Percentiles rank a stretch among this genome's conserved stretches.
Evolutionary conservation across 2,113 vertebrate species (phyloP).

Genomic region (Osmerus eperlanus): DNA sequence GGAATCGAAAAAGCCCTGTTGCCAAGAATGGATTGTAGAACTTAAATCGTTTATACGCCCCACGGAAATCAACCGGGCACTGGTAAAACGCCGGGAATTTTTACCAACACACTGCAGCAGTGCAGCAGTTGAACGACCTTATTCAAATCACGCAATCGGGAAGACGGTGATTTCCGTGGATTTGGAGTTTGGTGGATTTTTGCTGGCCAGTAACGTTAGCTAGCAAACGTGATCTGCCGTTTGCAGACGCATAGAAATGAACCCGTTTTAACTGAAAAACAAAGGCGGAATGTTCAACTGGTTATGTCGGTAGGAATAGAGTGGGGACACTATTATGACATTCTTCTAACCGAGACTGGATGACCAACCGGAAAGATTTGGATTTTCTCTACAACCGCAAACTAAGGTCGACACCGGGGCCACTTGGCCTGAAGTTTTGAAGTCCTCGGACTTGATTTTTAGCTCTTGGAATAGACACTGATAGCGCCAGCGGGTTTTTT

Average conservation of each 20-base stretch:
- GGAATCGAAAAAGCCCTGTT: constrained; percentile 31
- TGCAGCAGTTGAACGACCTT: constrained; percentile 56
- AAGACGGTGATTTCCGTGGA: constrained; percentile 56
- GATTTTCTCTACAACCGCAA: no score
- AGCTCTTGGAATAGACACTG: no score
- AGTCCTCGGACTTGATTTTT: no score
- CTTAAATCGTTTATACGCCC: constrained; percentile 39
- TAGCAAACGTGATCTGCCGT: neutral
- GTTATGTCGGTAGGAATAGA: no score
- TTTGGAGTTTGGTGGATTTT: constrained; percentile 1
- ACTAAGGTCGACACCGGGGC: no score
- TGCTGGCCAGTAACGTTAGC: neutral
- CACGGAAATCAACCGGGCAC: constrained; percentile 29
- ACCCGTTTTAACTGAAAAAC: neutral
- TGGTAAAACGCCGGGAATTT: constrained; percentile 40
- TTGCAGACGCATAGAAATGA: neutral
- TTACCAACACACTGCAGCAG: constrained; percentile 60
- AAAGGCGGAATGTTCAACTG: no score
- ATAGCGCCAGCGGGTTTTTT: no score
- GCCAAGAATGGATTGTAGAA: constrained; percentile 65
- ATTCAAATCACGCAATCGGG: constrained; percentile 60
- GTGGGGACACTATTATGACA: no score
- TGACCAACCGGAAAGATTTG: no score
- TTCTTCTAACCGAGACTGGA: no score
- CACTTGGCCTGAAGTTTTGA: no score